Evolutionary conservation across 2,888 invertebrate species (phyloP), one percentile per base, ranked within the genome.

Genomic region (Diachrysia chrysitis): DNA sequence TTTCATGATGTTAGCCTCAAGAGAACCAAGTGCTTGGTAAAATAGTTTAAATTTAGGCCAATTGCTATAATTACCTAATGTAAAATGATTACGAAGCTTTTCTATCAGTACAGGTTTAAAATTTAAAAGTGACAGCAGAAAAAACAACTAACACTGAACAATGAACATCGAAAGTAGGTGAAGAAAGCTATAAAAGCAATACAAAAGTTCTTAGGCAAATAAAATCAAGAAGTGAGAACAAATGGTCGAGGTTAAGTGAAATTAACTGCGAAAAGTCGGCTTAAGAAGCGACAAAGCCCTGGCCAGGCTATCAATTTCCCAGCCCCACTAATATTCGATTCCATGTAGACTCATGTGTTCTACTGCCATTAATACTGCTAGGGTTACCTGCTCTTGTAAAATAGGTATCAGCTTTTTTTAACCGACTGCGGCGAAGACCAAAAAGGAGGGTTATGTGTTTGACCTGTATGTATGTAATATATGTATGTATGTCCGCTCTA

Each of bases 191-290:
- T 23, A 37, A 25, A 56, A 25, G 17, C 55, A 59, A 67, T 69
- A 63, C 61, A 74, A 73, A 73, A 68, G 66, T 79, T 73, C 64
- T 64, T 66, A 78, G 78, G 75, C 83, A 83, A 83, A 84, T 84
- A 83, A 86, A 89, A 86, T 85, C 83, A 78, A 84, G 80, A 76
- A 78, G 76, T 76, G 79, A 82, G 83, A 85, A 87, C 86, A 84
- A 88, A 89, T 87, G 86, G 86, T 84, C 83, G 79, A 73, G 80
- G 83, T 82, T 88, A 90, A 91, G 87, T 90, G 90, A 92, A 89
- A 91, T 90, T 89, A 91, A 90, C 87, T 88, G 87, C 86, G 79
- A 80, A 83, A 76, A 86, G 86, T 85, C 82, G 85, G 83, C 84
- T 86, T 84, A 81, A 83, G 85, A 82, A 82, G 80, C 82, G 79